A percentile compares a stretch with the other conserved stretches of the same genome.
Evolutionary conservation across 2,113 vertebrate genomes (phyloP).

Genomic region (Ondatra zibethicus): DNA sequence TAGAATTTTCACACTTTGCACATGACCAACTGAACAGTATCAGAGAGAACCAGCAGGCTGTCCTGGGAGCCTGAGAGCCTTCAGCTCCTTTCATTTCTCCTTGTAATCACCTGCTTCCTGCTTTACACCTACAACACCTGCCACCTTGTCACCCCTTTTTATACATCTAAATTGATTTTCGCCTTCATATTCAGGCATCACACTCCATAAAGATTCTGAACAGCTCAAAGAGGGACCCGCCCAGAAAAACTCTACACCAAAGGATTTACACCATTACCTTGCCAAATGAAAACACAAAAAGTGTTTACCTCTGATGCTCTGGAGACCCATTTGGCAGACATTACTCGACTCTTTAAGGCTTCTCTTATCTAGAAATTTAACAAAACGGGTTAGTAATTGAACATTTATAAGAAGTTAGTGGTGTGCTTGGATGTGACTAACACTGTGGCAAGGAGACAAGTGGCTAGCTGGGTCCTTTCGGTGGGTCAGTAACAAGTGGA

Average conservation of each 20-base stretch:
- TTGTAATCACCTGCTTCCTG: background rate
- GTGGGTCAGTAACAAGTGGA: background rate
- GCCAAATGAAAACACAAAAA: background rate
- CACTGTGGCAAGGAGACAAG: fast-evolving
- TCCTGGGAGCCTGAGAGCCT: background rate
- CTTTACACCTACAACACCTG: background rate
- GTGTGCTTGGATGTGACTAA: background rate
- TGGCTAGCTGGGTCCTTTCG: background rate
- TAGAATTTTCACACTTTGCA: background rate
- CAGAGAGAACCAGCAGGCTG: background rate
- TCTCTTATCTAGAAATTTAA: slow-evolving; percentile 83
- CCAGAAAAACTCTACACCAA: background rate
- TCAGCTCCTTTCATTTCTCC: background rate
- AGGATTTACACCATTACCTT: background rate
- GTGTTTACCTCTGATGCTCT: slow-evolving; percentile 82
- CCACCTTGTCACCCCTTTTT: background rate
- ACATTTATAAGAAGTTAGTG: background rate
- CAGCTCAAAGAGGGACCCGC: background rate
- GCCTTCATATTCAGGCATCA: background rate
- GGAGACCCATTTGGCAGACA: slow-evolving; percentile 69
- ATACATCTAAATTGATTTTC: background rate
- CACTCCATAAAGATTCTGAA: background rate
- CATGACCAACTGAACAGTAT: background rate
- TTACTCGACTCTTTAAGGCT: slow-evolving; percentile 78
- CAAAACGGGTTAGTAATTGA: slow-evolving; percentile 43